Percentiles rank a stretch among this genome's conserved stretches.
Conservation (phyloP, 2,113 vertebrate species). For the Heteronetta atricapilla region DNA sequence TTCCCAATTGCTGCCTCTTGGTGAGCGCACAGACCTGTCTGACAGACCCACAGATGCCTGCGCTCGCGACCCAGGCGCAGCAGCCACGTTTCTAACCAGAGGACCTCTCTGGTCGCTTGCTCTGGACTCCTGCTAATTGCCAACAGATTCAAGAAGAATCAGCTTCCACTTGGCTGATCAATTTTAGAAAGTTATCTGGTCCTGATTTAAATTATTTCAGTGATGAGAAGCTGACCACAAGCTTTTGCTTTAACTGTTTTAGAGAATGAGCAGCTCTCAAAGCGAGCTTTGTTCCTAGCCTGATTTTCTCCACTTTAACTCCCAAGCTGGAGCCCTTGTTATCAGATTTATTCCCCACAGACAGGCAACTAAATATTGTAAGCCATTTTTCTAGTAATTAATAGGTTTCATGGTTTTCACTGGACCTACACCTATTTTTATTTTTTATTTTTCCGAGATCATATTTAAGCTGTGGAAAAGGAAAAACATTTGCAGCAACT, state of each 20-base stretch:
- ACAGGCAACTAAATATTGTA: not conserved
- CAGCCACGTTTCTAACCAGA: not conserved
- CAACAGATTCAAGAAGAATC: not conserved
- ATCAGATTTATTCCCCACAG: fast-evolving
- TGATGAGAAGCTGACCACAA: not conserved
- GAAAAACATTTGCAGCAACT: not conserved
- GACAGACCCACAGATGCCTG: not conserved
- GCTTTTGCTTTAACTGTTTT: not conserved
- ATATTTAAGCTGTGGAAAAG: not conserved
- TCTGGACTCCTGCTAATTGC: not conserved
- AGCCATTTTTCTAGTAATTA: not conserved
- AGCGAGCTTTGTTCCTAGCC: not conserved
- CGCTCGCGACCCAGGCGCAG: not conserved
- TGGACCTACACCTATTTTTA: not conserved
- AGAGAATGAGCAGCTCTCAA: not conserved
- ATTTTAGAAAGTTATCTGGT: not conserved
- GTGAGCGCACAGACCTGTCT: not conserved
- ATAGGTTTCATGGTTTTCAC: not conserved
- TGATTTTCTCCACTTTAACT: not conserved
- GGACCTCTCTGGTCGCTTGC: not conserved
- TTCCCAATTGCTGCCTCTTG: not conserved
- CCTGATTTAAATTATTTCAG: not conserved
- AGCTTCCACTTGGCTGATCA: not conserved
- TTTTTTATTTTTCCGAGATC: not conserved
- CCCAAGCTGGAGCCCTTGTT: not conserved